Evolutionary conservation across 1,140 invertebrate genomes (phyloP).

Genomic region (Musca vetustissima): DNA sequence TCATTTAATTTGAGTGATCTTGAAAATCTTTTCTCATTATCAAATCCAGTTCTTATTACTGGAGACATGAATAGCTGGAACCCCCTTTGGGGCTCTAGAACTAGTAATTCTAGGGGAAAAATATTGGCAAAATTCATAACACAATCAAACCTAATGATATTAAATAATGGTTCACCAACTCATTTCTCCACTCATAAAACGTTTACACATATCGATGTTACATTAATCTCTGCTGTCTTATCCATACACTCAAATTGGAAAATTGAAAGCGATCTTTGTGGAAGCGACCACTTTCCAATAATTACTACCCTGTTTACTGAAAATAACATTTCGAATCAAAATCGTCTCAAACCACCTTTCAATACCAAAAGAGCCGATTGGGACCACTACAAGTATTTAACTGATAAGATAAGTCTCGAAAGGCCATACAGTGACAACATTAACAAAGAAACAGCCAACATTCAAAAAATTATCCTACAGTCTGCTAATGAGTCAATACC

Average conservation of each 20-base stretch:
- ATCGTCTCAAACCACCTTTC: neutral
- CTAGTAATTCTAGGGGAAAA: too few species aligned
- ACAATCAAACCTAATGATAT: neutral
- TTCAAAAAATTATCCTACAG: constrained; percentile 5
- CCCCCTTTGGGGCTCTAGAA: too few species aligned
- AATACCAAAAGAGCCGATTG: neutral
- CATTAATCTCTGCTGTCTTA: neutral
- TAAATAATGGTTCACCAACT: constrained; percentile 4
- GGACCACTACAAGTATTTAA: neutral
- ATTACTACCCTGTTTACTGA: neutral
- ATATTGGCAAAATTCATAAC: constrained; percentile 16
- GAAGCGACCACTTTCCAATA: constrained; percentile 25
- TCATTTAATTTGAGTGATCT: neutral
- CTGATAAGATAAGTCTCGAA: neutral
- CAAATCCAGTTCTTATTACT: constrained; percentile 27
- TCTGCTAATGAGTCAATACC: neutral
- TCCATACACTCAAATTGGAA: constrained; percentile 9
- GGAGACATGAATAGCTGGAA: constrained; percentile 32
- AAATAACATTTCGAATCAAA: too few species aligned
- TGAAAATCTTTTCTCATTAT: neutral
- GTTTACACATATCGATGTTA: constrained; percentile 6
- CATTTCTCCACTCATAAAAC: constrained; percentile 16
- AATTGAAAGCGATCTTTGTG: constrained; percentile 2
- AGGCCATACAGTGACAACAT: neutral
- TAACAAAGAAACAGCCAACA: constrained; percentile 12